Base-by-base conservation (phyloP, 2,797 vertebrate species). In the Trematomus bernacchii region DNA sequence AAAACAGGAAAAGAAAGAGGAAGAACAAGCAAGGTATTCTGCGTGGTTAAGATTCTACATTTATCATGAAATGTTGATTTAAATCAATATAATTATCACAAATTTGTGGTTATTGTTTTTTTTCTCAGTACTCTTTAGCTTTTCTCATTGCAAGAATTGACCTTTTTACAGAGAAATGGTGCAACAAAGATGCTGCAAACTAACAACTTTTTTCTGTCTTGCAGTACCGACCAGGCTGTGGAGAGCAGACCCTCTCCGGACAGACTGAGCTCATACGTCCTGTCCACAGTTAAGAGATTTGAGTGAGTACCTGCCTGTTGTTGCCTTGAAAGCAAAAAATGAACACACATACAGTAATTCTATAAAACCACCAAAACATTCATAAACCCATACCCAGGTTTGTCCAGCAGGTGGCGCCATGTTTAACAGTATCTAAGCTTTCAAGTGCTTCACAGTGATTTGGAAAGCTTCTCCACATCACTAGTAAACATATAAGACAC, bases 261-360 rank as follows among this genome's bases (percentile, higher is more conserved):
- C 4, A 80, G 16, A 30, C 55, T 65, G 21, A 53, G 40, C 0
- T 88, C 87, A 4, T 87, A 84, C 3, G 84, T 94, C 48, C 40
- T 42, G 46, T 76, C 72, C 40, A 63, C 87, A 10, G n/a, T 71
- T 61, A 90, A 48, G 70, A 92, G 19, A 57, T 94, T 90, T 85
- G 92, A 91, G 93, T 95, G 74, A 92, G 93, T 58, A 57, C 33
- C 43, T 37, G 27, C 46, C 16, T 54, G 9, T n/a, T 43, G 21
- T 54, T 11, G 2, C 40, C 7, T 6, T 10, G 15, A 27, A 40
- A 59, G 53, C 19, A n/a, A 51, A 12, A 33, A 16, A 18, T 16
- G 19, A 40, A 14, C 37, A n/a, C 16, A 3, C 33, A 37, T 37
- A 27, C 27, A 27, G 27, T 27, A 6, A 37, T 37, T 37, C 33